These are phyloP conservation scores for Steinernema scapterisci DNA, from an alignment of 2,888 invertebrate genomes.

Conservation along the genomic window DNA sequence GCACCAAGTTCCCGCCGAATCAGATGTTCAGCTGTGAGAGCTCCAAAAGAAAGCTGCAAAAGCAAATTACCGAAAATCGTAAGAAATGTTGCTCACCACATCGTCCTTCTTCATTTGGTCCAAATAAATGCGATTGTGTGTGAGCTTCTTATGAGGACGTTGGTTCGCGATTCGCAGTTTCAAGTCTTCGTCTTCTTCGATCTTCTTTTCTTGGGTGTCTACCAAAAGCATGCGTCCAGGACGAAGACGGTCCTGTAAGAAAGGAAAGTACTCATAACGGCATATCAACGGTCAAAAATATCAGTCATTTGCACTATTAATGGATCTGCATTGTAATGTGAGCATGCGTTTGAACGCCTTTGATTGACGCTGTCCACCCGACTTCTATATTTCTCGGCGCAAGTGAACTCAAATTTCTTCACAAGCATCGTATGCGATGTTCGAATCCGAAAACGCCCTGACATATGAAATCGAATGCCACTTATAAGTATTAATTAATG, in stretches of 20 bases:
- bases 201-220: slow-evolving; percentile 83
- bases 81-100: slow-evolving; percentile 65
- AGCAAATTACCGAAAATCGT: neutral
- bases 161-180: slow-evolving; percentile 85
- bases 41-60: neutral
- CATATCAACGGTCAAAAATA: too few relatives aligned
- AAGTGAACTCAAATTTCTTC: neutral
- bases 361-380: too few relatives aligned
- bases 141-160: slow-evolving; percentile 81
- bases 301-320: too few relatives aligned
- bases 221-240: slow-evolving; percentile 97
- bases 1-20: neutral
- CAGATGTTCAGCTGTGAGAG: slow-evolving; percentile 8
- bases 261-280: neutral
- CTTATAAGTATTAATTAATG: slow-evolving; percentile 16
- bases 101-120: slow-evolving; percentile 66
- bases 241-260: slow-evolving; percentile 85
- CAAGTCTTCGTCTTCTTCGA: slow-evolving; percentile 90
- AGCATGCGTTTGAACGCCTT: too few relatives aligned
- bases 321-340: too few relatives aligned
- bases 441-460: neutral
- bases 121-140: slow-evolving; percentile 62
- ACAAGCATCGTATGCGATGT: neutral
- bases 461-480: slow-evolving; percentile 2
- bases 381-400: too few relatives aligned